Evolutionary conservation across 2,113 vertebrate genomes (phyloP), one percentile per base, ranked within the genome.

Genomic region (Apaloderma vittatum): DNA sequence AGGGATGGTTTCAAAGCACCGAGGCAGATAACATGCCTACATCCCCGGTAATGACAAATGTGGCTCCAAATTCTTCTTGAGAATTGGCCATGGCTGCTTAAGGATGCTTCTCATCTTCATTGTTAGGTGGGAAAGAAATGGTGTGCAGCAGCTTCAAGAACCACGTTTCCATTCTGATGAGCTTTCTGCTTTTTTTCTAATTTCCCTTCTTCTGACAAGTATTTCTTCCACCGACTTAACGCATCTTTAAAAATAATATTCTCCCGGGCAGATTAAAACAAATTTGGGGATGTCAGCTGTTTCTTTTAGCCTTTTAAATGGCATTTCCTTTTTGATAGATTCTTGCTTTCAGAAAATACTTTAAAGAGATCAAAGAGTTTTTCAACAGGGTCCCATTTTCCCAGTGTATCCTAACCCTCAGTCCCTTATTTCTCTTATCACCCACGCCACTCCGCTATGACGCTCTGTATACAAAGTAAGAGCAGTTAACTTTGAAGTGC

Each of bases 301-400:
- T 98, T 97, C 97, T 97, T 95, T 97, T 88, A 89, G 95, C 92
- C 82, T 80, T 96, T 97, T 97, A 97, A 82, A 97, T 95, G 95
- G 97, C 95, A 98, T 97, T 98, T 98, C 97, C 97, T 98, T 97
- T 97, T 97, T 98, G 98, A 99, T 99, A 98, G 98, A 98, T 98
- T 98, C 97, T 98, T 98, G 98, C 97, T 97, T 98, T 98, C 98
- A 98, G 97, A 99, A 99, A 99, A 98, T 98, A 98, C 98, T 97
- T 98, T 98, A 95, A 92, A 83, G 88, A 99, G 99, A 99, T 99
- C 99, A 99, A 99, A 99, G 98, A 98, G 70, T 97, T 98, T 97
- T 97, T 94, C 96, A 97, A 89, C 98, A 94, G 92, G 87, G 96
- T 97, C 94, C 97, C 96, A 96, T 98, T 98, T 98, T 98, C 98